Base-by-base conservation (phyloP, 2,113 vertebrate genomes). In the Pseudois nayaur region DNA sequence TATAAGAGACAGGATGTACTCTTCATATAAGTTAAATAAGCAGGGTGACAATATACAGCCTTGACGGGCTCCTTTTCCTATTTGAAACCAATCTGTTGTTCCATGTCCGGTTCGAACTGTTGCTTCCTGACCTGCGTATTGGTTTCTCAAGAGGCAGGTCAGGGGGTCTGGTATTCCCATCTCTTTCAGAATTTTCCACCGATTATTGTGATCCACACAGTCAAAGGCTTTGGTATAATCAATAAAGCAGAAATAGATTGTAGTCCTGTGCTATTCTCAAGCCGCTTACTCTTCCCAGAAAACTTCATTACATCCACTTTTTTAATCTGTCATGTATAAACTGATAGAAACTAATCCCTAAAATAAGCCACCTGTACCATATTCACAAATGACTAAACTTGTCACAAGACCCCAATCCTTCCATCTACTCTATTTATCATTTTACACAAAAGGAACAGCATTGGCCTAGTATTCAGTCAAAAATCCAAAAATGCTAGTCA, bases 41-140 rank as follows among this genome's bases (percentile, higher is more conserved):
- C 27, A 60, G 59, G 59, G 27, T 60, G 59, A 29, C 27, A 60
- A 60, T 60, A 60, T 12, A 48, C 48, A 60, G 59, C 27, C 5
- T 60, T 60, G 1, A 60, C 2, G 0, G 29, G 14, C 59, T 60
- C 1, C 59, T 60, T 14, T 60, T 60, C 11, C 11, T 60, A 29
- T 60, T 29, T 60, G 59, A 0, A 60, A 29, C 5, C 27, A 60
- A 12, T 60, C 59, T 60, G 59, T 60, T 29, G 5, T 29, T 60
- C 12, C 5, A 14, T 27, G 59, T 60, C 27, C 59, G 29, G 5
- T 60, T 29, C 12, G 29, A 60, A 29, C 59, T 29, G 27, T 60
- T 60, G 27, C 59, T 60, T 14, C 59, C 27, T 29, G 12, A 60
- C 59, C 27, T 60, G 59, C 12, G 29, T 60, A 60, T 29, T 14